Evolutionary conservation across 2,797 vertebrate genomes (phyloP), one percentile per base, ranked within the genome.

Genomic region (Xerus rutilus): DNA sequence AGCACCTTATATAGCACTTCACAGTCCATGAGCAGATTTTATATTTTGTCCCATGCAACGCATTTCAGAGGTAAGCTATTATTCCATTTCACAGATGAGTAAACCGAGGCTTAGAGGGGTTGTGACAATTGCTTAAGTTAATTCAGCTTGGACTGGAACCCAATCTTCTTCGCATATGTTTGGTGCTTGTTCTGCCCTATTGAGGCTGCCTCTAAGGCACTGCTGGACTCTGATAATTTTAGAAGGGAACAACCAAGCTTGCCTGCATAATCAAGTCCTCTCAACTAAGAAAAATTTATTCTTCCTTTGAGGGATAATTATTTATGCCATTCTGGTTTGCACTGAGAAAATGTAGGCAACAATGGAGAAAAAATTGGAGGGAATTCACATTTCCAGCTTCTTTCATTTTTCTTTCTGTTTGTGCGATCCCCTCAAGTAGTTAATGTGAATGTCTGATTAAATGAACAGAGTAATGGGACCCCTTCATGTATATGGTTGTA

Each of bases 381-480:
- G 30, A 93, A 82, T 21, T 64, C 49, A 73, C 15, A 14, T 45
- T 89, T 32, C 57, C 59, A 52, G 30, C 20, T 78, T 73, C 28
- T 78, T 81, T 73, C 65, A 86, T 35, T 88, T 85, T 90, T 86
- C 81, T 92, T 93, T 94, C 81, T 89, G 49, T 1, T 2, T 69
- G 32, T 79, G 25, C 7, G 49, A 18, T 90, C 62, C 45, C 45
- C 49, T 90, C 21, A 69, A 47, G 52, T 25, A 79, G 45, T 81
- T 43, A 72, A 32, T 85, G 78, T 23, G 7, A 86, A 92, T 74
- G 28, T 65, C 49, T 57, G 70, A 85, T 88, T 86, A 83, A 95
- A 52, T 35, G 78, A 72, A 57, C 54, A 85, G n/a, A 47, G 2
- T 54, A 86, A 70, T 54, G 54, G 17, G 35, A 1, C 5, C 28